Evolutionary conservation across 2,888 invertebrate species (phyloP).

Genomic region (Lasioglossum marginatum): DNA sequence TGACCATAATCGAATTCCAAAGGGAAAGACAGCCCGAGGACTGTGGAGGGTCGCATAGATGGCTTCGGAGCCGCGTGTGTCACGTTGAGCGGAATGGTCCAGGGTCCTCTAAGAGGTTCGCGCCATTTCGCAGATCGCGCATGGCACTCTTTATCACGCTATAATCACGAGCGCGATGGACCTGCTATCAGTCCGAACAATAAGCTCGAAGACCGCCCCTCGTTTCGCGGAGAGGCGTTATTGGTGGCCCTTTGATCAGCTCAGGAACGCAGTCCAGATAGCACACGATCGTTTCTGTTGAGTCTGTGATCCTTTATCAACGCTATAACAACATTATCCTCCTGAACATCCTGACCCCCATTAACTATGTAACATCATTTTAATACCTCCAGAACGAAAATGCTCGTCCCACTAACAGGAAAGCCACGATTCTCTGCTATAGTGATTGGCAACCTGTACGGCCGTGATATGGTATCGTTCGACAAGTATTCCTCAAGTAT

Average conservation of each 20-base stretch:
- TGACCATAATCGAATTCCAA: background rate
- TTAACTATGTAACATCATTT: background rate
- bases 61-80: constrained; percentile 43
- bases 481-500: background rate
- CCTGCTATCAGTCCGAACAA: constrained; percentile 58
- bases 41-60: background rate
- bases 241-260: constrained; percentile 27
- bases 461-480: background rate
- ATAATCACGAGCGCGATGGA: constrained; percentile 51
- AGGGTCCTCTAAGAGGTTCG: constrained; percentile 62
- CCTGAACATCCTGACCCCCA: background rate
- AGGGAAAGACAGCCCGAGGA: background rate
- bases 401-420: background rate
- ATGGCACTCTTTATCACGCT: constrained; percentile 57
- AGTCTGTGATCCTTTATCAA: background rate
- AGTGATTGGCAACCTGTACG: background rate
- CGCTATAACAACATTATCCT: background rate
- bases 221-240: constrained; percentile 25
- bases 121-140: constrained; percentile 37
- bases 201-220: constrained; percentile 64
- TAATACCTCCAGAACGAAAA: background rate
- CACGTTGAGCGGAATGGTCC: constrained; percentile 63
- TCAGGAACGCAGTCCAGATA: background rate
- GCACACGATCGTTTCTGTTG: constrained; percentile 18
- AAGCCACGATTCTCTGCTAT: background rate